Evolutionary conservation across 2,113 vertebrate genomes (phyloP), one percentile per base, ranked within the genome.

Genomic region (Gopherus flavomarginatus): DNA sequence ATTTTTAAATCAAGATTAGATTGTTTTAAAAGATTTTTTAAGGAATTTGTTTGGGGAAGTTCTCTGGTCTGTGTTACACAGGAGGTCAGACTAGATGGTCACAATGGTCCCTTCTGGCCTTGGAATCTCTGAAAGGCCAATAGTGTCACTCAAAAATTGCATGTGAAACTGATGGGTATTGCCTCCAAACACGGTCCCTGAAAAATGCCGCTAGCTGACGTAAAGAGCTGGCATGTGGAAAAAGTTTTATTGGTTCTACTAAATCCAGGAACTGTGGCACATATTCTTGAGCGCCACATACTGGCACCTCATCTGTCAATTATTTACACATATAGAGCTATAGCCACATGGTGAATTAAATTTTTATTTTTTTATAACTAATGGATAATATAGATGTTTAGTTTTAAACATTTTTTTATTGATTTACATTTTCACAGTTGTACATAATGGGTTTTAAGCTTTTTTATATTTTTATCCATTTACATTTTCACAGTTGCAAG

Each of bases 231-330:
- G 0, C 2, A 5, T 86, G 13, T 42, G 84, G 47, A 35, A 83
- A 59, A 5, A 81, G 65, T 92, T 91, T 38, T 52, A 91, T 85
- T 87, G 75, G 77, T 50, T 3, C 50, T 90, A 87, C 69, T 50
- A 87, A 89, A 78, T 42, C 44, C 27, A 69, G 91, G 77, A 83
- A 1, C 27, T 5, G 29, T 86, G 57, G 59, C 80, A 57, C 0
- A 0, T 5, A 10, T 91, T 90, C 57, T 35, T 85, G 0, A 38
- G 0, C n/a, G 65, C 80, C 77, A 29, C 42, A 72, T 62, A 53
- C 88, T 69, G 29, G 17, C 22, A 16, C 14, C 35, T 65, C 62
- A 65, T 65, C 31, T 65, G 16, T 19, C 62, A 65, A 65, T 16
- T 65, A n/a, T 65, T 65, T 19, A n/a, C 31, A 65, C 16, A 65